phyloP scores from a whole-genome alignment of 64 coral and sea anemone species.

The Actinia tenebrosa region DNA sequence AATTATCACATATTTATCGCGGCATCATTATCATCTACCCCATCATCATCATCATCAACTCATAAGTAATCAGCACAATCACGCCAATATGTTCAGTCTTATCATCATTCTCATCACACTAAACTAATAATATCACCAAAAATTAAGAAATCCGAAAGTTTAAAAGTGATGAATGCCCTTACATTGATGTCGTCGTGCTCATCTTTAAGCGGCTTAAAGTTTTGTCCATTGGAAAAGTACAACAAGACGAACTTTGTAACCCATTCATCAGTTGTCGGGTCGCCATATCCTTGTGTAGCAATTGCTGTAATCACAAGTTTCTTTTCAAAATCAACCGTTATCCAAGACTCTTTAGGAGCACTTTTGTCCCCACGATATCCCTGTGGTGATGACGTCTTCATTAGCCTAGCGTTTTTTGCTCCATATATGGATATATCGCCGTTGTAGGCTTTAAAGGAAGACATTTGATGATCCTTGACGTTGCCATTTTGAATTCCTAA shows the following conservation, averaged over 20 bases:
- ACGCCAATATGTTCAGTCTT: too few relatives aligned
- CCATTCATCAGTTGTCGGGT: constrained; percentile 25
- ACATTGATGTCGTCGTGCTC: not conserved
- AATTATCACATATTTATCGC: too few relatives aligned
- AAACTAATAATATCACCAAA: not conserved
- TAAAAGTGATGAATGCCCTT: not conserved
- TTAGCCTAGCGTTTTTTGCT: constrained; percentile 28
- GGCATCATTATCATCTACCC: too few relatives aligned
- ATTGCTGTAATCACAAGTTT: constrained; percentile 37
- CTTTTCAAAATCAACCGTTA: constrained; percentile 25
- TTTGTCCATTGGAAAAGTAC: not conserved
- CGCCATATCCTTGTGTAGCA: constrained; percentile 46
- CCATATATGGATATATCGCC: constrained; percentile 27
- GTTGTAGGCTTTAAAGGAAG: not conserved
- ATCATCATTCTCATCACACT: too few relatives aligned
- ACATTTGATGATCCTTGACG: constrained; percentile 29
- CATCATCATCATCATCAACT: too few relatives aligned
- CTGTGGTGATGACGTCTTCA: not conserved
- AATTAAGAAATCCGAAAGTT: too few relatives aligned
- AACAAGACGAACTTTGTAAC: constrained; percentile 32
- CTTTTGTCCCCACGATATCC: constrained; percentile 26
- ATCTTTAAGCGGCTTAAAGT: constrained; percentile 12
- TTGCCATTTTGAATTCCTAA: constrained; percentile 29
- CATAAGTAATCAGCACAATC: too few relatives aligned
- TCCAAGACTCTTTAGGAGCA: not conserved